Evolutionary conservation across 1,140 invertebrate genomes (phyloP), one percentile per base, ranked within the genome.

Genomic region (Zelostemma sp.): DNA sequence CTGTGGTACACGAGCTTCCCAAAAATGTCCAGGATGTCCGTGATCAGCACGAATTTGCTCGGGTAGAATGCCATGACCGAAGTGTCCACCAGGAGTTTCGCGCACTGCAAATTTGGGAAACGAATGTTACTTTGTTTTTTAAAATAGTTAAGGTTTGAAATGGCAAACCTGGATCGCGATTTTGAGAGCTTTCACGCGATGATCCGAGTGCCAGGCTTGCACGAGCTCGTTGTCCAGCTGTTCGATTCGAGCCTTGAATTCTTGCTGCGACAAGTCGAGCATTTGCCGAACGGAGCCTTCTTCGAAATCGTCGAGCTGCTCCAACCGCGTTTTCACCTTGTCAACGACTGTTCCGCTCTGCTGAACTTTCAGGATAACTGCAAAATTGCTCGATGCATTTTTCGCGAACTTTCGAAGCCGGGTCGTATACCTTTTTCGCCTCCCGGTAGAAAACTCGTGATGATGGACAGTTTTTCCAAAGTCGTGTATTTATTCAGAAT

Each of bases 11-110:
- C 96, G 48, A 99, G 87, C 79, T 92, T 90, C 38, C 97, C 97
- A 89, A 99, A 99, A 76, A 92, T 96, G 80, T 98, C 96, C 45
- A 99, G 86, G 63, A 98, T 96, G 80, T 99, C 97, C 40, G 95
- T 97, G 38, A 99, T 93, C 1, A 99, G 88, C 19, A 97, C 94
- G 90, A 97, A 99, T 88, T 99, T 98, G 85, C 95, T 97, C 0
- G 97, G 97, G 89, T 99, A 99, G 86, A 99, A 99, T 72, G 92
- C 92, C 74, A 97, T 90, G 0, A 94, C 95, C 65, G 90, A 91
- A 11, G 93, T 93, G 79, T 98, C 95, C 4, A 93, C 91, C 17
- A 99, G 85, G 68, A 98, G 85, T 87, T 98, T 98, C 15, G 96
- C 93, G 87, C 95, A 97, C 88, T 98, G 78, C 38, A 87, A 86